These are phyloP conservation scores for Malachius bipustulatus DNA, from an alignment of 2,888 invertebrate species.

Conservation along the genomic window DNA sequence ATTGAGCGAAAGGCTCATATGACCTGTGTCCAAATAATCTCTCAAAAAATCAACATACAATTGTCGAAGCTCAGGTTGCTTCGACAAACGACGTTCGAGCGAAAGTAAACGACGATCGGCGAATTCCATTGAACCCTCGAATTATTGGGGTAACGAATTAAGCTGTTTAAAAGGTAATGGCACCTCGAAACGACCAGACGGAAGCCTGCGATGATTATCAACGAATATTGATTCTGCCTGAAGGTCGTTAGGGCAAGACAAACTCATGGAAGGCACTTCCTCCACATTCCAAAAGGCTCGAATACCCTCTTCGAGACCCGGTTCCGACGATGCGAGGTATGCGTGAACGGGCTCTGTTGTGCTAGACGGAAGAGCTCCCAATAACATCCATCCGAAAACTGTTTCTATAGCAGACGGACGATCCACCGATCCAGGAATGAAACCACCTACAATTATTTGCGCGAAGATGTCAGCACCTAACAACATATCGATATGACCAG, in stretches of 20 bases:
- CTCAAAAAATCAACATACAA: conserved; percentile 9
- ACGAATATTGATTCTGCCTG: conserved; percentile 2
- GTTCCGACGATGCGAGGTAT: neutral
- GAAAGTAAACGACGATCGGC: conserved; percentile 7
- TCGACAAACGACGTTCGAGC: conserved; percentile 5
- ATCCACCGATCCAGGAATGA: neutral
- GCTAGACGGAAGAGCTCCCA: neutral
- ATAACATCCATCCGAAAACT: conserved; percentile 1
- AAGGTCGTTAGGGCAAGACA: conserved; percentile 2
- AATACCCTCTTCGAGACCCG: neutral
- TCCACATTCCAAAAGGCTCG: conserved; percentile 9
- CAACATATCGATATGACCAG: conserved; percentile 2
- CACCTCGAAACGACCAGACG: conserved; percentile 5
- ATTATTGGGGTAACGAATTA: neutral
- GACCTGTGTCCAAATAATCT: conserved; percentile 9
- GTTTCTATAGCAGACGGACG: neutral
- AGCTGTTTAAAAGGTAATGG: conserved; percentile 3
- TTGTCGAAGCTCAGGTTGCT: neutral
- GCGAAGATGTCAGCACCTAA: conserved; percentile 1
- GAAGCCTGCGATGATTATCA: conserved; percentile 3
- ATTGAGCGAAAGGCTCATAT: conserved; percentile 4
- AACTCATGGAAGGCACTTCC: conserved; percentile 3
- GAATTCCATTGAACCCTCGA: conserved; percentile 4
- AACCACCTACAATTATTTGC: neutral
- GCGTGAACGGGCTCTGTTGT: neutral